Conservation (phyloP, 92 coral and sea anemone species). For the Heliopora coerulea region DNA sequence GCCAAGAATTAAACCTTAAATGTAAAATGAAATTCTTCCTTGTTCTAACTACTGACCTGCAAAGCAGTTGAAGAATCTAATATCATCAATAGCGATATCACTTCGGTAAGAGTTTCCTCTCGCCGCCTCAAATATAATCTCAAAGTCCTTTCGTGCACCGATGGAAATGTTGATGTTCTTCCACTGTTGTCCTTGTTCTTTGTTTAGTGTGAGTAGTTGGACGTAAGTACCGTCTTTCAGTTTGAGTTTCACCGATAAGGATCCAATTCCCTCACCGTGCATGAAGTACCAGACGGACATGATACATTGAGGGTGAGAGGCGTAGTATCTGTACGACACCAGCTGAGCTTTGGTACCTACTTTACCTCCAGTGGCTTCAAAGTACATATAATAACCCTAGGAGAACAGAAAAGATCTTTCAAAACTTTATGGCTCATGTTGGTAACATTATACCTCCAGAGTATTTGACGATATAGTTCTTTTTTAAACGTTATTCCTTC, state of each 20-base stretch:
- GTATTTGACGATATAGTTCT: too few relatives aligned
- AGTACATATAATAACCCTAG: constrained; percentile 94
- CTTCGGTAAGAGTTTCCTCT: constrained; percentile 77
- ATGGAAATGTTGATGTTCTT: constrained; percentile 61
- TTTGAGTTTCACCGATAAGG: constrained; percentile 54
- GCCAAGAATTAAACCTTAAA: too few relatives aligned
- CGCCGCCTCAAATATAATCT: constrained; percentile 81
- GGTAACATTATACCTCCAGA: too few relatives aligned
- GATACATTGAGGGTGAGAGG: constrained; percentile 78
- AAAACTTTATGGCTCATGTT: too few relatives aligned
- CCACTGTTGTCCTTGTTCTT: constrained; percentile 77
- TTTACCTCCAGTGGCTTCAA: constrained; percentile 68
- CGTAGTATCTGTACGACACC: constrained; percentile 83
- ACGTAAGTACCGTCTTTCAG: constrained; percentile 70
- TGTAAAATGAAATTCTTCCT: too few relatives aligned
- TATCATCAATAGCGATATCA: constrained; percentile 85
- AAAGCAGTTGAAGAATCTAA: constrained; percentile 72
- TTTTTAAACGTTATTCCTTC: too few relatives aligned
- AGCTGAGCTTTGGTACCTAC: constrained; percentile 86
- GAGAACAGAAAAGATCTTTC: not conserved
- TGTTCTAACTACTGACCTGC: constrained; percentile 57
- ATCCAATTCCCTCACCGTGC: constrained; percentile 77
- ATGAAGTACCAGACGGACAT: constrained; percentile 94
- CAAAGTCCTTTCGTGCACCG: constrained; percentile 68
- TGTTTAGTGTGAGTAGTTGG: constrained; percentile 37